Conservation (phyloP, 2,888 invertebrate species). For the Leptura quadrifasciata region DNA sequence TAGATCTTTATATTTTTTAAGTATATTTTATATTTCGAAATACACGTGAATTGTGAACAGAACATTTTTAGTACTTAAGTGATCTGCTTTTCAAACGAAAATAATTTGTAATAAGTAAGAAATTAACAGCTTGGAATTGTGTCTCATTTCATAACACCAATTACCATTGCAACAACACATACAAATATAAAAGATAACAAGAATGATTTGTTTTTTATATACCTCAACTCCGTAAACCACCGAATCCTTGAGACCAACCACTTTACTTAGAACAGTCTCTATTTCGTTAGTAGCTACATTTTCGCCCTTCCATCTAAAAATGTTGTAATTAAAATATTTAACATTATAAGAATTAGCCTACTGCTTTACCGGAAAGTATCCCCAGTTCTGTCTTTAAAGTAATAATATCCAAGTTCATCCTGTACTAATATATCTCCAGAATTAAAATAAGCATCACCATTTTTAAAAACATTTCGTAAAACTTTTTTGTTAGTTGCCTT, state of each 20-base stretch:
- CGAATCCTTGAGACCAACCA: conserved; percentile 81
- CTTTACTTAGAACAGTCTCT: conserved; percentile 90
- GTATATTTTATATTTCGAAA: too few relatives aligned
- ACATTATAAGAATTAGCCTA: background rate
- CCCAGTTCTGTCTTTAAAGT: conserved; percentile 93
- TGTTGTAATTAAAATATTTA: background rate
- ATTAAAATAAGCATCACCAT: conserved; percentile 93
- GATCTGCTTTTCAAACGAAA: too few relatives aligned
- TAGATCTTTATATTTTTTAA: too few relatives aligned
- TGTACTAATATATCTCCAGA: conserved; percentile 92
- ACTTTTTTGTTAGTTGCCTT: conserved; percentile 84
- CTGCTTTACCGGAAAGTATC: conserved; percentile 81
- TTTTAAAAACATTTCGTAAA: conserved; percentile 82
- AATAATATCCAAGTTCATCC: conserved; percentile 95
- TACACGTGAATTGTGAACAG: too few relatives aligned
- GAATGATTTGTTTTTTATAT: conserved; percentile 58
- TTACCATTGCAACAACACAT: too few relatives aligned
- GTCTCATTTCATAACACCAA: too few relatives aligned
- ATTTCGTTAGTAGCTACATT: conserved; percentile 98
- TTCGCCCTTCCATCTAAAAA: conserved; percentile 90
- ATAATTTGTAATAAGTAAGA: too few relatives aligned
- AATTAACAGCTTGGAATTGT: too few relatives aligned
- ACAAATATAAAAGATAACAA: background rate
- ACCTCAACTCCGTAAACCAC: conserved; percentile 97
- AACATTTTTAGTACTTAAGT: too few relatives aligned